A percentile compares a stretch with the other conserved stretches of the same genome.
Evolutionary conservation across 2,888 invertebrate species (phyloP).

Genomic region (Leuctra nigra): DNA sequence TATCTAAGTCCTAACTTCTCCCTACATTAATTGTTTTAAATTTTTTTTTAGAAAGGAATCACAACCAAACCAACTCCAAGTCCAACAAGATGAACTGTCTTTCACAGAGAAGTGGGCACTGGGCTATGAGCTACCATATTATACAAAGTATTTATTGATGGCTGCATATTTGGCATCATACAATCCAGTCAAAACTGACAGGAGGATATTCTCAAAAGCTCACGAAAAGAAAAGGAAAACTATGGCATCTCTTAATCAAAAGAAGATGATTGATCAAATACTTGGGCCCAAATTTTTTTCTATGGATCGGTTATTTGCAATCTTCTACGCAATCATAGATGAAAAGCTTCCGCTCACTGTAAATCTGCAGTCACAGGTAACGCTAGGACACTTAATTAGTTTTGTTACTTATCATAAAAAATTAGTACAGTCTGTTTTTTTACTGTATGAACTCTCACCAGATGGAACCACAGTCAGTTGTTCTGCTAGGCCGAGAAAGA

Average conservation of each 20-base stretch:
- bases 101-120: conserved; percentile 37
- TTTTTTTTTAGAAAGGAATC: too few species aligned
- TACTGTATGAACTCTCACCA: too few species aligned
- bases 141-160: conserved; percentile 82
- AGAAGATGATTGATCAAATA: conserved; percentile 52
- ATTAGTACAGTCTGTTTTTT: too few species aligned
- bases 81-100: background rate
- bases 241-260: conserved; percentile 21
- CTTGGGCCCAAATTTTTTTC: conserved; percentile 79
- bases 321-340: conserved; percentile 83
- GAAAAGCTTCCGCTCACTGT: conserved; percentile 80
- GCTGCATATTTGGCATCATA: conserved; percentile 90
- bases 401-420: conserved; percentile 15
- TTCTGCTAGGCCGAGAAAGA: too few species aligned
- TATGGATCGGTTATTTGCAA: conserved; percentile 74
- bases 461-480: too few species aligned
- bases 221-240: conserved; percentile 53
- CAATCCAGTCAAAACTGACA: conserved; percentile 84
- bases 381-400: too few species aligned
- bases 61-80: too few species aligned
- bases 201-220: conserved; percentile 74
- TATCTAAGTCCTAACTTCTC: too few species aligned
- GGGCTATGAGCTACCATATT: conserved; percentile 67
- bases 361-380: conserved; percentile 70
- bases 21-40: too few species aligned